phyloP scores from a whole-genome alignment of 2,888 invertebrate species.

The Catocala sponsa region DNA sequence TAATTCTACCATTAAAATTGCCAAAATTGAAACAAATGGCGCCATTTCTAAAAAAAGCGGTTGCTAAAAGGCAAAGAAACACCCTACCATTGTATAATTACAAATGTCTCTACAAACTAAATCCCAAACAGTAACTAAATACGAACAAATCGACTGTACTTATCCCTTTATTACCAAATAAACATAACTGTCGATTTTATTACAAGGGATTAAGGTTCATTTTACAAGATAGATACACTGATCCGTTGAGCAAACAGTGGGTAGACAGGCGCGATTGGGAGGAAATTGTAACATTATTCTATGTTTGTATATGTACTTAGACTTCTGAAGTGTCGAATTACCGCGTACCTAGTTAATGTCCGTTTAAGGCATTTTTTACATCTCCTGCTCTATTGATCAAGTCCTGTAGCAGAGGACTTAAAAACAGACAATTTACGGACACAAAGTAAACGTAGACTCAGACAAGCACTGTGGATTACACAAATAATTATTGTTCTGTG shows the following conservation, averaged over 20 bases:
- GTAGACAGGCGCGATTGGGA: constrained; percentile 69
- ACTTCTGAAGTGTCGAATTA: constrained; percentile 49
- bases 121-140: constrained; percentile 41
- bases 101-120: constrained; percentile 39
- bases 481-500: no score
- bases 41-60: not conserved
- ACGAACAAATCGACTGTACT: constrained; percentile 56
- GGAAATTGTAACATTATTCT: constrained; percentile 78
- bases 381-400: no score
- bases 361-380: not conserved
- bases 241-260: constrained; percentile 11
- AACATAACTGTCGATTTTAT: constrained; percentile 18
- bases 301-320: constrained; percentile 68
- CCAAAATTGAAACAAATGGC: no score
- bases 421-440: no score
- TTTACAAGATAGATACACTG: constrained; percentile 4
- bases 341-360: not conserved
- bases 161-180: constrained; percentile 43
- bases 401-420: no score
- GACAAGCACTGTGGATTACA: no score
- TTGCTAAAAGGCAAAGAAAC: constrained; percentile 2
- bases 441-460: no score
- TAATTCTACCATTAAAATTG: no score
- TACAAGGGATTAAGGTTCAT: not conserved
- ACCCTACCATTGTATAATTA: constrained; percentile 25